phyloP scores from a whole-genome alignment of 2,113 vertebrate species.

The Myxocyprinus asiaticus region DNA sequence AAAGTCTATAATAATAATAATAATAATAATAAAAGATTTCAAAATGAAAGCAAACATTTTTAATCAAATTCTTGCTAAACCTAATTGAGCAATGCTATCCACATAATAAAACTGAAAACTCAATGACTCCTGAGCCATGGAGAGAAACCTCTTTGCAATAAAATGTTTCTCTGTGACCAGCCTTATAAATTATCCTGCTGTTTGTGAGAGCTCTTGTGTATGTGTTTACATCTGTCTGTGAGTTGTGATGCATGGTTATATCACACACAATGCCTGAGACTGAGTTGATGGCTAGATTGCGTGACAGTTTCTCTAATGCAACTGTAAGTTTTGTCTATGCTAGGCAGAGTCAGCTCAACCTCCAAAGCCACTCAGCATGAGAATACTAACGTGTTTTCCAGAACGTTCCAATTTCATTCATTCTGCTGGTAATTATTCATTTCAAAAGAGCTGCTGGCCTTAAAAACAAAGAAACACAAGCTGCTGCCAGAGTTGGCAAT shows the following conservation, averaged over 20 bases:
- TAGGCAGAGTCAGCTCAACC: not conserved
- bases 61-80: too few relatives aligned
- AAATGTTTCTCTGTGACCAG: not conserved
- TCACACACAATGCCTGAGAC: not conserved
- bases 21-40: too few relatives aligned
- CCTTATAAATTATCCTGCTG: not conserved
- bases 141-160: not conserved
- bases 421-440: constrained; percentile 22
- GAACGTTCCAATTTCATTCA: constrained; percentile 29
- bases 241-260: not conserved
- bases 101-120: too few relatives aligned
- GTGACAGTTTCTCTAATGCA: not conserved
- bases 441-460: constrained; percentile 32
- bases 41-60: too few relatives aligned
- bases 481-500: constrained; percentile 14
- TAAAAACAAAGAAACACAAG: constrained; percentile 27
- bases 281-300: not conserved
- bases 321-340: not conserved
- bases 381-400: constrained; percentile 30
- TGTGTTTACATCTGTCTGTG: too few relatives aligned
- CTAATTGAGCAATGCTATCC: too few relatives aligned
- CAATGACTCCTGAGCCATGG: not conserved
- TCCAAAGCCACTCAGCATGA: constrained; percentile 21
- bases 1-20: too few relatives aligned
- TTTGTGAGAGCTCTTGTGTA: not conserved